Evolutionary conservation across 1,140 invertebrate genomes (phyloP).

Genomic region (Acromyrmex echinatior): DNA sequence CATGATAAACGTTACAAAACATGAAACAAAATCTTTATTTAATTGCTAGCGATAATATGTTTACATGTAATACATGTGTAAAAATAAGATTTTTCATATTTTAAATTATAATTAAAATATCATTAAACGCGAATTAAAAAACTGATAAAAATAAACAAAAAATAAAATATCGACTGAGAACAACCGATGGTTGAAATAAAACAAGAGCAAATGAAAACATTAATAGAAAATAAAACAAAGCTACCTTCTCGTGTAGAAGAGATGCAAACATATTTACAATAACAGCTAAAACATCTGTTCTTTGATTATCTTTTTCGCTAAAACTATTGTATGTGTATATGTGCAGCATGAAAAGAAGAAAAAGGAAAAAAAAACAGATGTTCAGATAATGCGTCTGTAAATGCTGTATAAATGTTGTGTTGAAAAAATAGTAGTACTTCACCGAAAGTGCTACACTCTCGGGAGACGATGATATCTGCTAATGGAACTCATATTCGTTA

Average conservation of each 20-base stretch:
- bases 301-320: conserved; percentile 45
- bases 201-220: conserved; percentile 14
- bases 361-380: not conserved
- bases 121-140: not conserved
- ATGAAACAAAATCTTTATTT: not conserved
- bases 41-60: not conserved
- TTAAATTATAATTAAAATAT: conserved; percentile 34
- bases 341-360: not conserved
- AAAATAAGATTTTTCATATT: not conserved
- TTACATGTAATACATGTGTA: not conserved
- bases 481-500: conserved; percentile 32
- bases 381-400: conserved; percentile 11
- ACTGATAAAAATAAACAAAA: not conserved
- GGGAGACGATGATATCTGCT: not conserved
- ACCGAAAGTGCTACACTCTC: not conserved
- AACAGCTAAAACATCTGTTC: not conserved
- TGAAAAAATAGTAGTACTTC: not conserved
- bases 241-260: not conserved
- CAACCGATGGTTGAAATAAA: not conserved
- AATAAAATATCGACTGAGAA: not conserved
- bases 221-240: conserved; percentile 10
- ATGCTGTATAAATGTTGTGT: not conserved
- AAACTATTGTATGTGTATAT: not conserved
- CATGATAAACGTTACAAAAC: not conserved
- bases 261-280: not conserved